phyloP scores from a whole-genome alignment of 2,113 vertebrate genomes.

The Limanda limanda region DNA sequence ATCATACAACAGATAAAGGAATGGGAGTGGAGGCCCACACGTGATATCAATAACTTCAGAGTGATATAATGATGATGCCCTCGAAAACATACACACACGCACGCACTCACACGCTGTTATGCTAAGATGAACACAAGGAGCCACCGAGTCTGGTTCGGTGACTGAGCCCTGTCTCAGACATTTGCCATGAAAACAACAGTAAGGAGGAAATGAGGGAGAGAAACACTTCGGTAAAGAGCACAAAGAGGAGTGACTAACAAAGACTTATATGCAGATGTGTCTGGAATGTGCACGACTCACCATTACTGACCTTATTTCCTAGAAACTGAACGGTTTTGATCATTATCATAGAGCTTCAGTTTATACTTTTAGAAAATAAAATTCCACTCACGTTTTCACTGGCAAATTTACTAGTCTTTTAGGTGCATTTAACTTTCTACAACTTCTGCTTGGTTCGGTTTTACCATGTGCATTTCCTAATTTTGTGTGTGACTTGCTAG shows the following conservation, averaged over 20 bases:
- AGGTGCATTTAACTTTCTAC: not conserved
- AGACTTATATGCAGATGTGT: not conserved
- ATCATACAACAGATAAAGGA: slow-evolving; percentile 65
- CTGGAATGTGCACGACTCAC: not conserved
- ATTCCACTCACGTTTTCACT: not conserved
- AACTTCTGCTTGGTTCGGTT: not conserved
- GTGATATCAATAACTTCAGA: slow-evolving; percentile 38
- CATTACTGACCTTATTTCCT: not conserved
- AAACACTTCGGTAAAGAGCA: not conserved
- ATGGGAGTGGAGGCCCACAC: slow-evolving; percentile 45
- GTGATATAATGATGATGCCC: slow-evolving; percentile 32
- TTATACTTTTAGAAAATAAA: not conserved
- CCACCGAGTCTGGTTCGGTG: slow-evolving; percentile 63
- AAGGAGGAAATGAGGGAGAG: slow-evolving; percentile 34
- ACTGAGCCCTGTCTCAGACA: slow-evolving; percentile 45
- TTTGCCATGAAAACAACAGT: slow-evolving; percentile 37
- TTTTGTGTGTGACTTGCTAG: not conserved
- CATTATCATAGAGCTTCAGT: not conserved
- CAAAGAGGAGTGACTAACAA: not conserved
- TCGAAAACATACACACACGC: not conserved
- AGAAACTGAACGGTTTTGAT: not conserved
- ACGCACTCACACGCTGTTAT: slow-evolving; percentile 13
- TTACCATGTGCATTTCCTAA: not conserved
- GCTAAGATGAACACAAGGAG: slow-evolving; percentile 62
- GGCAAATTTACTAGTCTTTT: not conserved